Evolutionary conservation across 2,888 invertebrate genomes (phyloP).

Genomic region (Diplazon laetatorius): DNA sequence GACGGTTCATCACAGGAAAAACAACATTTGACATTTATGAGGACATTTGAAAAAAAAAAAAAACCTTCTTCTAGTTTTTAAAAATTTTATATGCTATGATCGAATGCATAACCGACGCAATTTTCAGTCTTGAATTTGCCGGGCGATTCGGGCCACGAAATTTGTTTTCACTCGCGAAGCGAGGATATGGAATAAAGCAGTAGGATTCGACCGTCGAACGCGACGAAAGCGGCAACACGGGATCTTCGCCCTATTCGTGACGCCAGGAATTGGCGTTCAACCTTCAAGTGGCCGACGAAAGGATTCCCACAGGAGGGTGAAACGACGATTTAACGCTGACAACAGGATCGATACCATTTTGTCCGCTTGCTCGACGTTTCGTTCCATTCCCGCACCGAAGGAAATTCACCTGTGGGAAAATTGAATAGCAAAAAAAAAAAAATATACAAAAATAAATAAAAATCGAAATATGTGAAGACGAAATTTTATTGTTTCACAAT

Average conservation of each 20-base stretch:
- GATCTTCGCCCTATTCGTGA: slow-evolving; percentile 57
- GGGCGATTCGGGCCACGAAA: slow-evolving; percentile 1
- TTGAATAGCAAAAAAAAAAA: slow-evolving; percentile 10
- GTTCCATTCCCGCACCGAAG: slow-evolving; percentile 6
- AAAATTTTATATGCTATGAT: slow-evolving; percentile 17
- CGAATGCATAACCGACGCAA: slow-evolving; percentile 2
- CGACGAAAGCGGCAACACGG: slow-evolving; percentile 49
- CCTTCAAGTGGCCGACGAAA: neutral
- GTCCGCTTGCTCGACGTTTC: neutral
- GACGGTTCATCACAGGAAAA: too few species aligned
- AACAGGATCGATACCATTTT: slow-evolving; percentile 22
- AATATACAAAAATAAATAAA: slow-evolving; percentile 1
- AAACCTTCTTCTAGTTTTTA: too few species aligned
- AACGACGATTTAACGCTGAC: slow-evolving; percentile 40
- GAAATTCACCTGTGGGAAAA: too few species aligned
- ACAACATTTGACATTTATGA: too few species aligned
- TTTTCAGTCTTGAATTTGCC: neutral
- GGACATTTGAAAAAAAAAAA: too few species aligned
- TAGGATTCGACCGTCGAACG: slow-evolving; percentile 18
- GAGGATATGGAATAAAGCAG: slow-evolving; percentile 45
- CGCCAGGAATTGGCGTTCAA: slow-evolving; percentile 25
- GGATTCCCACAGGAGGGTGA: slow-evolving; percentile 20
- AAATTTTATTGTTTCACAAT: too few species aligned
- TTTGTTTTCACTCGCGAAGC: slow-evolving; percentile 29
- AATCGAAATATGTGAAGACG: too few species aligned